Evolutionary conservation across 2,888 invertebrate genomes (phyloP), one percentile per base, ranked within the genome.

Genomic region (Syrphus vitripennis): DNA sequence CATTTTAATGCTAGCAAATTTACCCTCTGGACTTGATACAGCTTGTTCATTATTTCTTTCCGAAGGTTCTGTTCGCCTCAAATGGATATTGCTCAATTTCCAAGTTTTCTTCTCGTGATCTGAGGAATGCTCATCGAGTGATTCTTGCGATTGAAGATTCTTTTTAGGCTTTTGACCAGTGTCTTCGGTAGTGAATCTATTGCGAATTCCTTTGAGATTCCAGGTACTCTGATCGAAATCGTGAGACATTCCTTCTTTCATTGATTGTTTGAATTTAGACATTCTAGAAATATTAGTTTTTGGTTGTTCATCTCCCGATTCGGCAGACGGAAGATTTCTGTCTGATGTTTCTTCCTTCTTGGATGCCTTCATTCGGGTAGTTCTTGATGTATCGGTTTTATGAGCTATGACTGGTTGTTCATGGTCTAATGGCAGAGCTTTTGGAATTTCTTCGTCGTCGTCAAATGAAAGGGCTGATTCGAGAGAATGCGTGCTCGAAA

Each of bases 1-100:
- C 50, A 90, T 89, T 4, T 89, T 90, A 4, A 91, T 87, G 1
- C 81, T 74, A 6, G 48, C 84, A 16, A 89, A 78, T 37, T 63
- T 86, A 24, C 74, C 82, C 29, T 86, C 86, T 2, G 86, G 86
- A 40, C 86, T 86, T 10, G 78, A 86, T 2, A 5, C 4, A 4
- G 24, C 37, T 7, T 50, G 9, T 10, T 72, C 84, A 9, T 12
- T 55, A 10, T 3, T 26, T 24, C 42, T 80, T 1, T 84, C 81
- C 4, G 40, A 3, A 1, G 19, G 42, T 3, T 75, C 81, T 14
- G 19, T 10, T 3, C 37, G 79, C 16, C 63, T 26, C 10, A 77
- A 48, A 21, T 69, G 65, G 2, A 74, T 57, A 16, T 74, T 86
- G 1, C 74, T 86, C 29, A 82, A 34, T 24, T 70, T 69, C 63